These are phyloP conservation scores for Chlorops oryzae DNA, from an alignment of 1,140 invertebrate species.

Conservation along the genomic window DNA sequence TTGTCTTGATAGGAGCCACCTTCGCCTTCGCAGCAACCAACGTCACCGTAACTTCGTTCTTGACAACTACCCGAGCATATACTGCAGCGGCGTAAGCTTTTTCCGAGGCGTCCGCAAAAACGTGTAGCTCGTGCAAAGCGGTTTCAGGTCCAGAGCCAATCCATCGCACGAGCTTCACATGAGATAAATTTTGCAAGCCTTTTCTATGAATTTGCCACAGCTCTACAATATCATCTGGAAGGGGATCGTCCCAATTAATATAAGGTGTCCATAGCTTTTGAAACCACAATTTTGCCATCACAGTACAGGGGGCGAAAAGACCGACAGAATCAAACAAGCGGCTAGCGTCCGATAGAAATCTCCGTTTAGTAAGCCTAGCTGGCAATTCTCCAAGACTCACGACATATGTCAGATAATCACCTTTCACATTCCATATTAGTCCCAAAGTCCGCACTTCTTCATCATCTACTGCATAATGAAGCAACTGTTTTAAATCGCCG, in stretches of 20 bases:
- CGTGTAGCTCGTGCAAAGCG: slow-evolving; percentile 23
- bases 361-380: slow-evolving; percentile 27
- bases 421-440: too few species aligned
- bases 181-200: background rate
- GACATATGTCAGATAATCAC: too few species aligned
- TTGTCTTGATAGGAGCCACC: slow-evolving; percentile 9
- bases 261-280: slow-evolving; percentile 36
- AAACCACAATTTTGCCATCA: slow-evolving; percentile 36
- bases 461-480: too few species aligned
- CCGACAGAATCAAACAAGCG: slow-evolving; percentile 37
- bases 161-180: slow-evolving; percentile 19
- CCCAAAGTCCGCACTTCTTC: too few species aligned
- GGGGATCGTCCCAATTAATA: slow-evolving; percentile 32
- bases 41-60: background rate
- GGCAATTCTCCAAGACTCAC: too few species aligned
- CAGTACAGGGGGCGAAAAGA: slow-evolving; percentile 30
- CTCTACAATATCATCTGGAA: slow-evolving; percentile 16
- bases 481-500: too few species aligned
- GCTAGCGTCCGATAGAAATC: slow-evolving; percentile 29
- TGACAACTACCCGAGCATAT: slow-evolving; percentile 21
- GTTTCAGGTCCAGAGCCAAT: slow-evolving; percentile 3
- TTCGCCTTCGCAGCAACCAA: slow-evolving; percentile 11
- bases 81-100: slow-evolving; percentile 30
- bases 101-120: slow-evolving; percentile 33
- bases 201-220: slow-evolving; percentile 21